Conservation (phyloP, 2,888 invertebrate species). For the Labia minor region DNA sequence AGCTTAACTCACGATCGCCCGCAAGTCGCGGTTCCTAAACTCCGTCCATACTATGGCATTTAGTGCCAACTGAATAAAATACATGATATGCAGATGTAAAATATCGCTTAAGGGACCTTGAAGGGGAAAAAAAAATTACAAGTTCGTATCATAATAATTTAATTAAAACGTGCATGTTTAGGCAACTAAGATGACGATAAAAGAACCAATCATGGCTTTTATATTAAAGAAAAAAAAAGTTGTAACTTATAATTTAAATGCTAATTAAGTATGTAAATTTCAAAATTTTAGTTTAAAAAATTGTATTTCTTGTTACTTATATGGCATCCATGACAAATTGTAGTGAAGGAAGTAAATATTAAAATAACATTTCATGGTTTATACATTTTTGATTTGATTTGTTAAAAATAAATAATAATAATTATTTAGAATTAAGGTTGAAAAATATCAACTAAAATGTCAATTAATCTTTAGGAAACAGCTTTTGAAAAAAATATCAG, state of each 20-base stretch:
- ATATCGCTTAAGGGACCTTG: conserved; percentile 5
- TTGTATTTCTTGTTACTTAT: too few species aligned
- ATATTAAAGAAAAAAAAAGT: neutral
- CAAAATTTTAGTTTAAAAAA: neutral
- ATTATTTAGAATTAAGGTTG: too few species aligned
- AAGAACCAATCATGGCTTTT: conserved; percentile 1
- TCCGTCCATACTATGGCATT: neutral
- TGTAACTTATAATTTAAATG: conserved; percentile 13
- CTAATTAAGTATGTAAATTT: conserved; percentile 5
- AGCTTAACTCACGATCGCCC: neutral
- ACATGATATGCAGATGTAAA: conserved; percentile 4
- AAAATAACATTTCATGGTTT: too few species aligned
- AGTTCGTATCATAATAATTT: conserved; percentile 7
- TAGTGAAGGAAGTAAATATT: too few species aligned
- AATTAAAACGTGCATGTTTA: conserved; percentile 13
- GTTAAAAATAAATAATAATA: too few species aligned
- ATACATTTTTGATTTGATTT: too few species aligned
- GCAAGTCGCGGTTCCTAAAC: neutral
- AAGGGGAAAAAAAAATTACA: neutral
- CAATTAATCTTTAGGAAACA: too few species aligned
- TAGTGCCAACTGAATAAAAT: neutral
- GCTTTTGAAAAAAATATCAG: too few species aligned
- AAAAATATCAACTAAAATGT: too few species aligned
- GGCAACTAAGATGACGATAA: neutral
- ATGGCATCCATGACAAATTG: too few species aligned